phyloP scores from a whole-genome alignment of 2,797 vertebrate species.

The Tapera naevia region DNA sequence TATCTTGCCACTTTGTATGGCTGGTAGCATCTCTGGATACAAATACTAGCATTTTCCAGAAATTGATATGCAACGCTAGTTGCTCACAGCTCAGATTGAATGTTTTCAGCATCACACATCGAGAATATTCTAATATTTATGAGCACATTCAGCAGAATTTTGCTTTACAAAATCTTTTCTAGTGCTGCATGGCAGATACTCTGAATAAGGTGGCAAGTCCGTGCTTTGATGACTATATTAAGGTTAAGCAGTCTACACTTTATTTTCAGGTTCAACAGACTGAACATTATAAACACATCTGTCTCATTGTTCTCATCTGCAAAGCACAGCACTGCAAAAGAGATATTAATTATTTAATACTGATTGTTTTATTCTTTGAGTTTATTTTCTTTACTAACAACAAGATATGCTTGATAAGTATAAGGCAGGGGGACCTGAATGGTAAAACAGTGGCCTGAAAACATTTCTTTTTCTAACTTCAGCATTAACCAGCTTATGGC shows the following conservation, averaged over 20 bases:
- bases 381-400: neutral
- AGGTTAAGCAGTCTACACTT: constrained; percentile 30
- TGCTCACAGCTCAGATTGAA: neutral
- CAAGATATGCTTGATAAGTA: neutral
- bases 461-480: neutral
- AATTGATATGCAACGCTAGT: constrained; percentile 38
- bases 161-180: constrained; percentile 18
- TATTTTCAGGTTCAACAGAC: constrained; percentile 36
- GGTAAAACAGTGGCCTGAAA: neutral
- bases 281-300: constrained; percentile 11
- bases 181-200: neutral
- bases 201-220: neutral
- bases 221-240: constrained; percentile 29
- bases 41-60: constrained; percentile 43
- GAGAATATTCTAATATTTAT: constrained; percentile 64
- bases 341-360: neutral
- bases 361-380: neutral
- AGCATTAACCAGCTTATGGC: neutral
- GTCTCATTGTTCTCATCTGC: constrained; percentile 3
- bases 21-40: constrained; percentile 38
- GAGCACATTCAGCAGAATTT: constrained; percentile 42
- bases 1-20: constrained; percentile 41
- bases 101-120: constrained; percentile 32
- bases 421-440: neutral
- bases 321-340: neutral